Percentiles rank a stretch among this genome's conserved stretches.
phyloP scores from a whole-genome alignment of 2,113 vertebrate genomes.

The Eudyptes chrysolophus region DNA sequence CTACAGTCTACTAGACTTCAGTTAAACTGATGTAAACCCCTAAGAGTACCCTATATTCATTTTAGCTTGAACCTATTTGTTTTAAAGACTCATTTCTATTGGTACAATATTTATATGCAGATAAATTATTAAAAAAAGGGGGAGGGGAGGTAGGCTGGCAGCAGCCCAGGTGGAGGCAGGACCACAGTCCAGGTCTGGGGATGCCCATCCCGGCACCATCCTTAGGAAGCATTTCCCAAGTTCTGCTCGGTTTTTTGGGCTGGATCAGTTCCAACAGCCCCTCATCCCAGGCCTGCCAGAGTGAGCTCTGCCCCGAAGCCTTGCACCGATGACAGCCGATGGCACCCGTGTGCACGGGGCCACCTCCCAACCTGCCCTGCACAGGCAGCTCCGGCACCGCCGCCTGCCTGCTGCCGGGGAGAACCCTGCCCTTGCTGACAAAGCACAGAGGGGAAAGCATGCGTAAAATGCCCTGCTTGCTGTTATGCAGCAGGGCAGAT shows the following conservation, averaged over 20 bases:
- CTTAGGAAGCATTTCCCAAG: neutral
- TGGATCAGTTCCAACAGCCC: neutral
- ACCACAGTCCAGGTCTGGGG: neutral
- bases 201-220: neutral
- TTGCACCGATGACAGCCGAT: neutral
- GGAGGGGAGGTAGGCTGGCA: neutral
- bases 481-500: neutral
- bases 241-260: accelerated
- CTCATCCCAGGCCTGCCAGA: too few species aligned
- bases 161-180: neutral
- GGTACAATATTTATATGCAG: neutral
- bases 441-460: neutral
- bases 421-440: neutral
- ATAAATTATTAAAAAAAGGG: neutral
- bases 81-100: neutral
- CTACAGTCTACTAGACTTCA: neutral
- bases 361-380: neutral
- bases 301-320: neutral
- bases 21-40: neutral
- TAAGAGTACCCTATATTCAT: neutral
- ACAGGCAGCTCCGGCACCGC: neutral
- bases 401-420: accelerated
- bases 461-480: neutral
- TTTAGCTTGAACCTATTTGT: neutral
- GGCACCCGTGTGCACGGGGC: accelerated